Base-by-base conservation (phyloP, 2,888 invertebrate genomes). In the Agrilus cyanescens region DNA sequence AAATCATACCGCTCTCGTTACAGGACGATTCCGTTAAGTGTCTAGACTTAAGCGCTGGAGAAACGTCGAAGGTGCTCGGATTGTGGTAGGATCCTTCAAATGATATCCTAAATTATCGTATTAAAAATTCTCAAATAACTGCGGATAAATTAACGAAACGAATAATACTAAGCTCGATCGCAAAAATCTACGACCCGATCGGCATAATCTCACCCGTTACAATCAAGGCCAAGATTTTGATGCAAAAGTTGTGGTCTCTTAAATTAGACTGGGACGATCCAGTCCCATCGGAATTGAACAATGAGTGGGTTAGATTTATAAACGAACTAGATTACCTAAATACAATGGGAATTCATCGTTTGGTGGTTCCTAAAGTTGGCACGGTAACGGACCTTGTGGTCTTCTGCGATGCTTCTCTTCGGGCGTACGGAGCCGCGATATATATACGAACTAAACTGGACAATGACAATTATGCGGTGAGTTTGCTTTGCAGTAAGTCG, bases 111-210 rank as follows among this genome's bases (percentile, higher is more conserved):
- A 18, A 18, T n/a, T 49, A 25, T 46, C 44, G 13, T 45, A 50
- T 18, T 43, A 50, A 8, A 33, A 49, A 8, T 37, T 5, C 18
- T 4, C 18, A 18, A 18, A 29, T 13, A 32, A 48, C 6, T 48
- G 43, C 36, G n/a, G 12, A 16, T 10, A 32, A 29, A n/a, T 15
- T 42, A 4, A 45, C 42, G 1, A 42, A 45, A 31, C 16, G 45
- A 20, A 18, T 16, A 2, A 42, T 45, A 1, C 15, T 45, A 10
- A 37, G 33, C 16, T n/a, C 25, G 4, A 33, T 45, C 4, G 30
- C 45, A 1, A 37, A 42, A n/a, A 43, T 45, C 1, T 45, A 30
- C 34, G 53, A 55, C 38, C 50, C 50, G 3, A 32, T 51, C 4
- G 49, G 50, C 4, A 44, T 45, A 3, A 13, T 43, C 6, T 20